Evolutionary conservation across 1,140 invertebrate genomes (phyloP).

Genomic region (Trichomalopsis sarcophagae): DNA sequence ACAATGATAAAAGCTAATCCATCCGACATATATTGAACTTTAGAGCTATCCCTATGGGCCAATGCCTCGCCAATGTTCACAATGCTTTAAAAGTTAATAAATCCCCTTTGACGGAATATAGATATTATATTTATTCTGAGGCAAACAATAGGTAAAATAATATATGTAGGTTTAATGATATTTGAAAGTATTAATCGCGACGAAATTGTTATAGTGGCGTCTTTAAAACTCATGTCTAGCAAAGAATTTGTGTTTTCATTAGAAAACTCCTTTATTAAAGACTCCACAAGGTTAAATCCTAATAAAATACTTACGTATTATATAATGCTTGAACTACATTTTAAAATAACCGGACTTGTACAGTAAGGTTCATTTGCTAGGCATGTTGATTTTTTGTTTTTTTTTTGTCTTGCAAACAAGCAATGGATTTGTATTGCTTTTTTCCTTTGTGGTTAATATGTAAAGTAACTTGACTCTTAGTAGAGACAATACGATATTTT

Average conservation of each 20-base stretch:
- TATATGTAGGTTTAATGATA: conserved; percentile 57
- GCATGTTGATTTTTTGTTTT: conserved; percentile 34
- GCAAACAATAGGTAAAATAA: conserved; percentile 59
- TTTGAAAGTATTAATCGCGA: conserved; percentile 70
- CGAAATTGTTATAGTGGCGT: conserved; percentile 60
- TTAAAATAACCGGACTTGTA: conserved; percentile 32
- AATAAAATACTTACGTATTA: conserved; percentile 58
- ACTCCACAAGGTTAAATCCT: conserved; percentile 51
- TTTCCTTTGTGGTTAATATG: conserved; percentile 35
- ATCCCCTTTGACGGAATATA: conserved; percentile 58
- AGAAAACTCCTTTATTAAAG: conserved; percentile 63
- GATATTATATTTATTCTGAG: conserved; percentile 69
- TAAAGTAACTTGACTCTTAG: conserved; percentile 44
- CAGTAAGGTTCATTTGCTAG: conserved; percentile 34
- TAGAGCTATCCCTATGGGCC: conserved; percentile 59
- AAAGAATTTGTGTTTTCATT: conserved; percentile 55
- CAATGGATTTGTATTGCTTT: conserved; percentile 33
- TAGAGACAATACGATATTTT: conserved; percentile 48
- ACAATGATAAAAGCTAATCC: conserved; percentile 53
- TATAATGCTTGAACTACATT: conserved; percentile 58
- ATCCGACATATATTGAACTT: conserved; percentile 56
- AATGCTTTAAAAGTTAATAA: conserved; percentile 66
- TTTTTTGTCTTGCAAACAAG: conserved; percentile 24
- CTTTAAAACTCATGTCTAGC: conserved; percentile 53
- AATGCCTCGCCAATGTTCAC: conserved; percentile 65